Evolutionary conservation across 1,140 invertebrate genomes (phyloP).

Genomic region (Parapsyche elsis): DNA sequence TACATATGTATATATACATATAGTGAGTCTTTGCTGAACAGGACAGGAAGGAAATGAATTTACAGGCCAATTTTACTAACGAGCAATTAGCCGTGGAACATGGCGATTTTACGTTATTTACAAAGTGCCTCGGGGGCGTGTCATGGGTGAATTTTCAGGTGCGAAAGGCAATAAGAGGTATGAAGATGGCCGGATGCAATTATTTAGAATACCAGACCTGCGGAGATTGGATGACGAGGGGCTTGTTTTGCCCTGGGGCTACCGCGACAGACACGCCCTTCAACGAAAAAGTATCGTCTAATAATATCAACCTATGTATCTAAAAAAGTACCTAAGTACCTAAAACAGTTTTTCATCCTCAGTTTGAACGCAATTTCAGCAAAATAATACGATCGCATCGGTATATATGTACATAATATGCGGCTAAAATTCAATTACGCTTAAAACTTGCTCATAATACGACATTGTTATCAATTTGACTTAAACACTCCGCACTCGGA

Average conservation of each 20-base stretch:
- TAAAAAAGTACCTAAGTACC: neutral
- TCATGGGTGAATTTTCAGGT: constrained; percentile 3
- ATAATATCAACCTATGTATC: neutral
- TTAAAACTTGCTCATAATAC: neutral
- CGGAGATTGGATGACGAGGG: constrained; percentile 39
- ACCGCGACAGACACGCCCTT: constrained; percentile 40
- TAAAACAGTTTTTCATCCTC: no score
- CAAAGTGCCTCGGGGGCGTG: constrained; percentile 17
- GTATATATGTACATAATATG: no score
- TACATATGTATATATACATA: no score
- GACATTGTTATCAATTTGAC: constrained; percentile 5
- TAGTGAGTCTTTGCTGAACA: no score
- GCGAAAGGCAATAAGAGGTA: neutral
- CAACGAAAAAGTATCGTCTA: neutral
- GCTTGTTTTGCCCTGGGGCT: constrained; percentile 22
- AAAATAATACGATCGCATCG: no score
- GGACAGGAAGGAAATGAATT: neutral
- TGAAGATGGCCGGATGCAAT: constrained; percentile 40
- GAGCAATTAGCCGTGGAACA: neutral
- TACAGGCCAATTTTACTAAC: neutral
- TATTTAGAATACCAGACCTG: constrained; percentile 20
- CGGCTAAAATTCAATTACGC: neutral
- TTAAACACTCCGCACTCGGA: neutral
- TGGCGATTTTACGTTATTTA: neutral
- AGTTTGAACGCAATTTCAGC: no score